These are phyloP conservation scores for Acromyrmex echinatior DNA, from an alignment of 1,140 invertebrate species.

Conservation along the genomic window DNA sequence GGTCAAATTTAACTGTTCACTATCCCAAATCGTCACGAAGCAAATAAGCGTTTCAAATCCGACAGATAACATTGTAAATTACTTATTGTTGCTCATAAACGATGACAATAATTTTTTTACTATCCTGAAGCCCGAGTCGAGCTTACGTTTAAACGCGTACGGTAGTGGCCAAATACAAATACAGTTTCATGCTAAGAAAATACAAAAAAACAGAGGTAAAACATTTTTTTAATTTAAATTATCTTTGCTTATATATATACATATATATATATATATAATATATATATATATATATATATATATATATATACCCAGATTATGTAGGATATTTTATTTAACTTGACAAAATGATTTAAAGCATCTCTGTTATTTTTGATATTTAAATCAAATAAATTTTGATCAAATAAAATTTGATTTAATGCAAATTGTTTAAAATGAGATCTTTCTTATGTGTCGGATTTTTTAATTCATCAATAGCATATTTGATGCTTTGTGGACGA, in stretches of 20 bases:
- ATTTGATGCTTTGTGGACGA: slow-evolving; percentile 81
- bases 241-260: neutral
- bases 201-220: slow-evolving; percentile 67
- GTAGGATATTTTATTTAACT: neutral
- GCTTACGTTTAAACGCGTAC: slow-evolving; percentile 45
- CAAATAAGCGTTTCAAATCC: slow-evolving; percentile 69
- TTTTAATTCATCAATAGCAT: slow-evolving; percentile 59
- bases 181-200: slow-evolving; percentile 74
- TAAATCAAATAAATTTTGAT: neutral
- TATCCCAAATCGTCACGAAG: slow-evolving; percentile 53
- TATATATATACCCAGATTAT: neutral
- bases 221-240: neutral
- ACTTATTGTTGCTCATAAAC: slow-evolving; percentile 67
- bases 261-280: too few relatives aligned
- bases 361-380: slow-evolving; percentile 9
- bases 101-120: slow-evolving; percentile 64
- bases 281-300: too few relatives aligned
- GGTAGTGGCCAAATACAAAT: slow-evolving; percentile 54
- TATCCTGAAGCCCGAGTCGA: neutral
- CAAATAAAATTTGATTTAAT: neutral
- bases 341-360: neutral
- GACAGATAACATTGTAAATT: slow-evolving; percentile 69
- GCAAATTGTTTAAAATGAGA: neutral
- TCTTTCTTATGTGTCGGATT: neutral
- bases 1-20: slow-evolving; percentile 72